Percentiles rank a stretch among this genome's conserved stretches.
These are phyloP conservation scores for Fistularia tabacaria DNA, from an alignment of 2,797 vertebrate species.

Conservation along the genomic window DNA sequence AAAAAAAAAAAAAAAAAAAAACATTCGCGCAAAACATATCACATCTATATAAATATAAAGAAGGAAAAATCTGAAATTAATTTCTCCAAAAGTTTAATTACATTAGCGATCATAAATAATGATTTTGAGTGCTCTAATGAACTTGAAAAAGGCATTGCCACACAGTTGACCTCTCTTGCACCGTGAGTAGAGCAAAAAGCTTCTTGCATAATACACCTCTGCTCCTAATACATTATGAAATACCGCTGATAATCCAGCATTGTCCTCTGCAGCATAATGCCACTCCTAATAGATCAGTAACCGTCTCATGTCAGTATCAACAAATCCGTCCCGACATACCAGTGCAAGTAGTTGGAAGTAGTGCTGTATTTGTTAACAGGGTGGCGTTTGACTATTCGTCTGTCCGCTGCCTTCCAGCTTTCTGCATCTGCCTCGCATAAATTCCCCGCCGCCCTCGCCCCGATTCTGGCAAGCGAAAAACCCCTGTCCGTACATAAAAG, in stretches of 20 bases:
- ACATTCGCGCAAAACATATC: no score
- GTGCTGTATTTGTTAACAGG: constrained; percentile 76
- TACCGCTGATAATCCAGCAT: constrained; percentile 28
- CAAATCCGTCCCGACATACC: constrained; percentile 65
- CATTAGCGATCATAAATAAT: no score
- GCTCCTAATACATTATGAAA: constrained; percentile 64
- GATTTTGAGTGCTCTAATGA: no score
- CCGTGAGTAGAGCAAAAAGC: constrained; percentile 31
- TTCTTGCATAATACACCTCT: constrained; percentile 24
- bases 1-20: not conserved
- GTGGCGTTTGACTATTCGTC: constrained; percentile 62
- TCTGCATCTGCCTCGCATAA: constrained; percentile 76
- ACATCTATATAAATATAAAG: no score
- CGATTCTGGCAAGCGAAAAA: constrained; percentile 68
- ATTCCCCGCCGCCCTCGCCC: constrained; percentile 77
- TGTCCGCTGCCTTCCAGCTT: constrained; percentile 44
- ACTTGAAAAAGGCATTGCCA: not conserved
- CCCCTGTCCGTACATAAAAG: constrained; percentile 86
- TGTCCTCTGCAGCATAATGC: constrained; percentile 22
- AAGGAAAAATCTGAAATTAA: no score
- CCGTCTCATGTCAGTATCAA: constrained; percentile 63
- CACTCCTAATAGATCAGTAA: constrained; percentile 47
- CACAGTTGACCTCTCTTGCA: not conserved
- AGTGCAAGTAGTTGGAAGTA: constrained; percentile 58
- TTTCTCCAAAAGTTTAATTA: no score